phyloP scores from a whole-genome alignment of 2,797 vertebrate genomes.

The Crocodylus rhombifer region DNA sequence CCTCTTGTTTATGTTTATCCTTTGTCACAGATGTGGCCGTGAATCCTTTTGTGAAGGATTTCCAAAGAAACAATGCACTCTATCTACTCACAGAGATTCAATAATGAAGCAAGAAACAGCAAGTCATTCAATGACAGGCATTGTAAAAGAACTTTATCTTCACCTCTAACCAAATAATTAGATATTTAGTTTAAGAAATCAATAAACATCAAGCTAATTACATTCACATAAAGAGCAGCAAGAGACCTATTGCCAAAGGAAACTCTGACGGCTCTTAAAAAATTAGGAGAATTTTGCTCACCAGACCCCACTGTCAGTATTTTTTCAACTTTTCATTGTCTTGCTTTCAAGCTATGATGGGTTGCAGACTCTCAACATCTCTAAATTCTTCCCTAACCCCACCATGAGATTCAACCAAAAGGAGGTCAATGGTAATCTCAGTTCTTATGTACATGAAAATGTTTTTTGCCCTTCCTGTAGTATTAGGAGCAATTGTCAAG shows the following conservation, averaged over 20 bases:
- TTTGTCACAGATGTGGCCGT: background rate
- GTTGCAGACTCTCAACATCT: background rate
- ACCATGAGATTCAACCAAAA: background rate
- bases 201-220: background rate
- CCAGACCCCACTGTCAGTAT: background rate
- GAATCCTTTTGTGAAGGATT: slow-evolving; percentile 3
- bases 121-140: fast-evolving
- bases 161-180: background rate
- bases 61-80: background rate
- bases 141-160: background rate
- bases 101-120: background rate
- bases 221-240: background rate
- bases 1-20: background rate
- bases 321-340: background rate
- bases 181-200: background rate
- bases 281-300: background rate
- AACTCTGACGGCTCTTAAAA: background rate
- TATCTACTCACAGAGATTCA: background rate
- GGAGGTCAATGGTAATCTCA: background rate
- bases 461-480: background rate
- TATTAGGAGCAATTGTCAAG: background rate
- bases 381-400: background rate
- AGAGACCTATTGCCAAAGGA: background rate
- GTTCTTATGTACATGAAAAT: background rate
- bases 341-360: background rate